phyloP scores from a whole-genome alignment of 2,888 invertebrate genomes.

The Siphonodentalium dalli region DNA sequence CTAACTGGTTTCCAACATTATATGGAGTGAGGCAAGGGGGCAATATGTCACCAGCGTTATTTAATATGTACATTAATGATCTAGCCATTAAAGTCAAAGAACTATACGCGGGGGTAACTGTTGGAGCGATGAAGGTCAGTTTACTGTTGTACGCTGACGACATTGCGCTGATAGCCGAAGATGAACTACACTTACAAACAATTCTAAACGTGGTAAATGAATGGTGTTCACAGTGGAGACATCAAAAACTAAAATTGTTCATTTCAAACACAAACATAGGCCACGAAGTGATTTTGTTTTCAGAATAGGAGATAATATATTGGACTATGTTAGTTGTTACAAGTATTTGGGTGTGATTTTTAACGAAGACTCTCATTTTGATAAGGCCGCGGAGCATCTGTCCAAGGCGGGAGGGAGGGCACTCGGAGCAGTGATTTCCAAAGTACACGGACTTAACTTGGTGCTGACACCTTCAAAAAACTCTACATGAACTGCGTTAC shows the following conservation, averaged over 20 bases:
- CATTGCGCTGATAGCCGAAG: slow-evolving; percentile 15
- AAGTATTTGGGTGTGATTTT: too few relatives aligned
- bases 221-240: slow-evolving; percentile 20
- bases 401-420: too few relatives aligned
- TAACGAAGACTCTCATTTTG: too few relatives aligned
- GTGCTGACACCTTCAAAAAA: too few relatives aligned
- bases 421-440: too few relatives aligned
- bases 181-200: slow-evolving; percentile 13
- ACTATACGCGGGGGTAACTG: slow-evolving; percentile 1
- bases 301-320: too few relatives aligned
- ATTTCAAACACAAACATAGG: too few relatives aligned
- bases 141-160: slow-evolving; percentile 18
- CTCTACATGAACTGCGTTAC: too few relatives aligned
- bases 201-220: slow-evolving; percentile 8
- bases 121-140: slow-evolving; percentile 6
- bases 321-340: too few relatives aligned
- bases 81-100: neutral
- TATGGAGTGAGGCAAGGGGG: slow-evolving; percentile 11
- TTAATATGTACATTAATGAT: slow-evolving; percentile 13
- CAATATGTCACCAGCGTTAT: slow-evolving; percentile 4
- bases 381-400: too few relatives aligned
- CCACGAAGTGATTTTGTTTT: too few relatives aligned
- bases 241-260: slow-evolving; percentile 14
- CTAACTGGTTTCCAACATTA: slow-evolving; percentile 9
- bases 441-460: too few relatives aligned